These are phyloP conservation scores for Cryptus armator DNA, from an alignment of 2,888 invertebrate species.

Conservation along the genomic window DNA sequence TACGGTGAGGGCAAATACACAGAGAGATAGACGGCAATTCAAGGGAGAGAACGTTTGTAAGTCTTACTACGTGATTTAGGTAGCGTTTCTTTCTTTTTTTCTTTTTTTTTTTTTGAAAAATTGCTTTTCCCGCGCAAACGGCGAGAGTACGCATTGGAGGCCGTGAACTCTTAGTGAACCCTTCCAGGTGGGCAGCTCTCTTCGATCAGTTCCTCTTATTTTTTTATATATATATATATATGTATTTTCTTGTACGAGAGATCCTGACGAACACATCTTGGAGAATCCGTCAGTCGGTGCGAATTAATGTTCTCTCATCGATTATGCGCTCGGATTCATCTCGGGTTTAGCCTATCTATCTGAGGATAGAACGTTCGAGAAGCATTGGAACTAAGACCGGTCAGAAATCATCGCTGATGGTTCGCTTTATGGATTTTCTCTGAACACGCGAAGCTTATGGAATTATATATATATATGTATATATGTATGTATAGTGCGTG, in stretches of 20 bases:
- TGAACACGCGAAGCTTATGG: constrained; percentile 5
- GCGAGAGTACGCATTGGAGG: constrained; percentile 67
- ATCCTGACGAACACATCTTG: constrained; percentile 74
- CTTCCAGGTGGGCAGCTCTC: constrained; percentile 71
- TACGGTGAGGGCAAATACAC: constrained; percentile 61
- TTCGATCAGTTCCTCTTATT: constrained; percentile 49
- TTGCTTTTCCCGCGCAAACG: constrained; percentile 43
- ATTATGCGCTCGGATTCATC: constrained; percentile 77
- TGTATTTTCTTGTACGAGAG: not conserved
- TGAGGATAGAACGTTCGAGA: constrained; percentile 21
- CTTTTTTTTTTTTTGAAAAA: constrained; percentile 32
- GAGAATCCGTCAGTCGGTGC: constrained; percentile 80
- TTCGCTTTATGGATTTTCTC: constrained; percentile 7
- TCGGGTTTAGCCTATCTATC: constrained; percentile 45
- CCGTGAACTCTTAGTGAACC: constrained; percentile 75
- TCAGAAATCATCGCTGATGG: constrained; percentile 40
- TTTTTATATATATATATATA: not conserved
- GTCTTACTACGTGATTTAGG: constrained; percentile 81
- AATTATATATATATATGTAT: too few relatives aligned
- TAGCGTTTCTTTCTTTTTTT: constrained; percentile 69
- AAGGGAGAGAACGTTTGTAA: constrained; percentile 60
- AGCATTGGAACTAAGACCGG: constrained; percentile 37
- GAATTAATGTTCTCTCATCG: constrained; percentile 84
- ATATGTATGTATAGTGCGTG: constrained; percentile 33
- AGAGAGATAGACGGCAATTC: constrained; percentile 65